phyloP scores from a whole-genome alignment of 2,113 vertebrate species.

The Aspiorhynchus laticeps region DNA sequence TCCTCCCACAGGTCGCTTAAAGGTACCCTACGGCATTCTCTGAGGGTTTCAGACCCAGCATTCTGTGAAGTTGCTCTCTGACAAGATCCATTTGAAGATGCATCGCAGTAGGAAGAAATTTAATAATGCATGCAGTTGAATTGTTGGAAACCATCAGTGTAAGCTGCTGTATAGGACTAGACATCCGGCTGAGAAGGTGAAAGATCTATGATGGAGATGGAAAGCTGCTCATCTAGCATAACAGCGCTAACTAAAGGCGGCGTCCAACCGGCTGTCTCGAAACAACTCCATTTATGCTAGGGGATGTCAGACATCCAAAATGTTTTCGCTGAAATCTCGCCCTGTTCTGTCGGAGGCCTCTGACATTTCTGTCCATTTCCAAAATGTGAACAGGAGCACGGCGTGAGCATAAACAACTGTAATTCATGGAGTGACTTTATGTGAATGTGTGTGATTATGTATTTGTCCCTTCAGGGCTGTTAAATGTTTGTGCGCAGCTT shows the following conservation, averaged over 20 bases:
- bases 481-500: not conserved
- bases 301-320: not conserved
- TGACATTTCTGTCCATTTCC: not conserved
- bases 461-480: constrained; percentile 25
- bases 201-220: constrained; percentile 21
- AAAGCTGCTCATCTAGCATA: constrained; percentile 17
- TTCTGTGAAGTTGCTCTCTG: constrained; percentile 45
- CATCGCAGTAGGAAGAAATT: constrained; percentile 36
- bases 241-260: not conserved
- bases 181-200: not conserved
- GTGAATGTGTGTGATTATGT: constrained; percentile 17
- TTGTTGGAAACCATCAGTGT: constrained; percentile 23
- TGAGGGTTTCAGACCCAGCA: constrained; percentile 20
- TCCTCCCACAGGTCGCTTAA: constrained; percentile 43
- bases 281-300: constrained; percentile 8
- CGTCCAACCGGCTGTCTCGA: not conserved
- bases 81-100: constrained; percentile 46
- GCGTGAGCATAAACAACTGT: not conserved
- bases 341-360: not conserved
- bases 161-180: constrained; percentile 7
- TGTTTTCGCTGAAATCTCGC: not conserved
- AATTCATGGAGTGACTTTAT: not conserved
- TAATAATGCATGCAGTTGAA: constrained; percentile 49
- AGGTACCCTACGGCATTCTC: constrained; percentile 46
- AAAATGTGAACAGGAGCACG: not conserved